Evolutionary conservation across 2,797 vertebrate genomes (phyloP).

Genomic region (Eulemur albifrons): DNA sequence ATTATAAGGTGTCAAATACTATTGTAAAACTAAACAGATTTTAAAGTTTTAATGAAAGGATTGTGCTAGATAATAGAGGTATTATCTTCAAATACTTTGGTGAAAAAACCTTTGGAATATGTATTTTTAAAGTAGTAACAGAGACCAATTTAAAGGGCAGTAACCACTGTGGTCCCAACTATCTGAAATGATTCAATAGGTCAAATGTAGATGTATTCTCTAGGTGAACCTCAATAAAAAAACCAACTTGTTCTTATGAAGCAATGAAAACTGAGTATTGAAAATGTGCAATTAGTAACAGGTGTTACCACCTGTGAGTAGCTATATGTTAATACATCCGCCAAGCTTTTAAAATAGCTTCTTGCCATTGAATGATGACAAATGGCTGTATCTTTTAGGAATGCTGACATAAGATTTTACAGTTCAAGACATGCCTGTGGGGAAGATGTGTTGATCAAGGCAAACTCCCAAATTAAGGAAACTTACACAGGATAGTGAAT

Average conservation of each 20-base stretch:
- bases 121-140: conserved; percentile 33
- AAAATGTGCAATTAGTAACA: not conserved
- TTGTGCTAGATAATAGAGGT: not conserved
- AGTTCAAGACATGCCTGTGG: not conserved
- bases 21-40: not conserved
- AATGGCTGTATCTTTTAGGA: not conserved
- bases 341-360: not conserved
- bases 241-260: not conserved
- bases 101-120: not conserved
- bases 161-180: not conserved
- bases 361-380: not conserved
- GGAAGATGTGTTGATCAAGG: not conserved
- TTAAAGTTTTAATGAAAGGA: conserved; percentile 33
- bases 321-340: not conserved
- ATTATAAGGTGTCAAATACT: not conserved
- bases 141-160: not conserved
- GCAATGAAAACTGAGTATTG: not conserved
- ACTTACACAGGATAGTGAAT: not conserved
- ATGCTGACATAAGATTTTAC: not conserved
- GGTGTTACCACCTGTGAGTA: not conserved
- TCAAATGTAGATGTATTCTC: not conserved
- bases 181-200: not conserved
- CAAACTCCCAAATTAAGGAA: conserved; percentile 17
- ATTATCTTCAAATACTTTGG: not conserved
- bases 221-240: not conserved